Conservation (phyloP, 1,140 invertebrate genomes). For the Copidosoma floridanum region DNA sequence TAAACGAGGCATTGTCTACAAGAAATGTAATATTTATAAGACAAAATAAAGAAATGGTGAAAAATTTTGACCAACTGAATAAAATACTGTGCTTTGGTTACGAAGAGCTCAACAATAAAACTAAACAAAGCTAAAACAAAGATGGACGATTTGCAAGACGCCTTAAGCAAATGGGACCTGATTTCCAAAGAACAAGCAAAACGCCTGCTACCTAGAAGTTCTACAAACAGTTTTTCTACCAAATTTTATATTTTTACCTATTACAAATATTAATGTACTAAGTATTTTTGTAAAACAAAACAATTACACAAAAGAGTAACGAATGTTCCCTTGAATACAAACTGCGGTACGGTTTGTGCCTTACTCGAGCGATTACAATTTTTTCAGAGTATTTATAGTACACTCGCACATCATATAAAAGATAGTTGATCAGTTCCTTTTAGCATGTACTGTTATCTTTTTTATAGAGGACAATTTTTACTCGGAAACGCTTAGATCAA, state of each 20-base stretch:
- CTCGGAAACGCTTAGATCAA: conserved; percentile 83
- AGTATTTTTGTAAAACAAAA: too few species aligned
- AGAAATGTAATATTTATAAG: too few species aligned
- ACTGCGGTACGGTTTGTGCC: too few species aligned
- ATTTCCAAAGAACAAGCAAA: conserved; percentile 64
- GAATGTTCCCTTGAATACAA: too few species aligned
- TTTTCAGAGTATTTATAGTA: conserved; percentile 42
- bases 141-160: conserved; percentile 48
- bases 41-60: conserved; percentile 48
- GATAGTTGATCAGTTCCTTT: conserved; percentile 51
- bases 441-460: conserved; percentile 49
- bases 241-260: too few species aligned
- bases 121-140: conserved; percentile 44
- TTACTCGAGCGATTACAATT: conserved; percentile 44
- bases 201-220: conserved; percentile 65
- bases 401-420: conserved; percentile 53
- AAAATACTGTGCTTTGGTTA: conserved; percentile 70
- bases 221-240: conserved; percentile 71
- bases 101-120: conserved; percentile 59
- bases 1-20: too few species aligned
- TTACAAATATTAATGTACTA: too few species aligned
- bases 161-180: conserved; percentile 60
- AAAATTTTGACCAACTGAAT: conserved; percentile 64
- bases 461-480: conserved; percentile 46
- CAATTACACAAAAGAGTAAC: too few species aligned